A percentile compares a stretch with the other conserved stretches of the same genome.
phyloP scores from a whole-genome alignment of 2,888 invertebrate species.

The Idaea straminata region DNA sequence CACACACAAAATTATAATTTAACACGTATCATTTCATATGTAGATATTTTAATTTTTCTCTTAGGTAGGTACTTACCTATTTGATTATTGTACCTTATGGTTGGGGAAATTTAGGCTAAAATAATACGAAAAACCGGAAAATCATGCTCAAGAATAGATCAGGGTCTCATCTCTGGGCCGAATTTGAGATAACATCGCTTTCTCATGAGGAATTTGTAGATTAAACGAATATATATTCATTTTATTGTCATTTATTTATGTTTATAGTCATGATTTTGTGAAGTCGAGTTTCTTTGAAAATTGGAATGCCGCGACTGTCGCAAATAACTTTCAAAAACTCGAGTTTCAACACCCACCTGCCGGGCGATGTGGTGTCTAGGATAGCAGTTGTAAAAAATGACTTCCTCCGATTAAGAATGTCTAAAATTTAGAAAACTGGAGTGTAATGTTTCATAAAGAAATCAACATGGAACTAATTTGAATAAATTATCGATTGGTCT shows the following conservation, averaged over 20 bases:
- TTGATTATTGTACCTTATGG: not conserved
- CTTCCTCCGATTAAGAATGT: not conserved
- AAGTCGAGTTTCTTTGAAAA: not conserved
- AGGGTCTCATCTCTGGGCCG: not conserved
- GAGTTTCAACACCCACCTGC: not conserved
- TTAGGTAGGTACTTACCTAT: not conserved
- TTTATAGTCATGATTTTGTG: not conserved
- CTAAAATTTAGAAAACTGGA: not conserved
- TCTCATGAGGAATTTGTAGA: not conserved
- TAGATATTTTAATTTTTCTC: not conserved
- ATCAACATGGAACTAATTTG: not conserved
- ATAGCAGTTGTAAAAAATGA: not conserved
- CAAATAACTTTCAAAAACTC: not conserved
- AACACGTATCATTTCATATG: not conserved
- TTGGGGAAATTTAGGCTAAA: not conserved
- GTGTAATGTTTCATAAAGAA: not conserved
- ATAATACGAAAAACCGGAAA: not conserved
- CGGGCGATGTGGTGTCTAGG: not conserved
- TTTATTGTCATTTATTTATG: not conserved
- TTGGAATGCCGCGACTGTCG: not conserved
- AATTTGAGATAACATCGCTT: not conserved
- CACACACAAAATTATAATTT: not conserved
- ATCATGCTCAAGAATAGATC: not conserved
- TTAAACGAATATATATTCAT: not conserved
- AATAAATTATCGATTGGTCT: not conserved